phyloP scores from a whole-genome alignment of 2,797 vertebrate genomes.

The Myotis myotis region DNA sequence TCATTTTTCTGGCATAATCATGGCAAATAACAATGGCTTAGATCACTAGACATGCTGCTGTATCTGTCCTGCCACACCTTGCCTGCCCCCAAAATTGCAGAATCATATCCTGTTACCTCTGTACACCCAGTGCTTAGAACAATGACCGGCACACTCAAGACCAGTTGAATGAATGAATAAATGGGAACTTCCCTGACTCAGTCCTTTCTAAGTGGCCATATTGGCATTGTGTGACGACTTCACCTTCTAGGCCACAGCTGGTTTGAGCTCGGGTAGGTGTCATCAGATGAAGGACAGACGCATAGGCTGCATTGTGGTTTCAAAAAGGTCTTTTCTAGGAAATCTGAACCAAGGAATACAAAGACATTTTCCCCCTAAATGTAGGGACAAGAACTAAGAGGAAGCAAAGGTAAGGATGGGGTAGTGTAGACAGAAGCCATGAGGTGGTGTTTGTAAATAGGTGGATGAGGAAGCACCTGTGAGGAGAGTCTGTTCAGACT shows the following conservation, averaged over 20 bases:
- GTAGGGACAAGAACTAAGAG: neutral
- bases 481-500: neutral
- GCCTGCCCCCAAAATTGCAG: neutral
- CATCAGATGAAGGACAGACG: neutral
- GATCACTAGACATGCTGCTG: neutral
- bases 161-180: neutral
- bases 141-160: neutral
- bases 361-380: neutral
- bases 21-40: neutral
- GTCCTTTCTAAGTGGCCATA: neutral
- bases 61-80: neutral
- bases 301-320: neutral
- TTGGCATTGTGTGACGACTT: neutral
- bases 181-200: neutral
- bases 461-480: neutral
- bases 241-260: neutral
- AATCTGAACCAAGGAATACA: neutral
- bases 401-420: neutral
- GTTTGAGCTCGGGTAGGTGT: neutral
- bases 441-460: fast-evolving
- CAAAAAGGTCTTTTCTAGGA: neutral
- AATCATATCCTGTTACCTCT: neutral
- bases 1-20: neutral
- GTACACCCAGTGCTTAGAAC: neutral
- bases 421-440: fast-evolving